These are phyloP conservation scores for Poeciliopsis occidentalis DNA, from an alignment of 2,113 vertebrate genomes.

Conservation along the genomic window DNA sequence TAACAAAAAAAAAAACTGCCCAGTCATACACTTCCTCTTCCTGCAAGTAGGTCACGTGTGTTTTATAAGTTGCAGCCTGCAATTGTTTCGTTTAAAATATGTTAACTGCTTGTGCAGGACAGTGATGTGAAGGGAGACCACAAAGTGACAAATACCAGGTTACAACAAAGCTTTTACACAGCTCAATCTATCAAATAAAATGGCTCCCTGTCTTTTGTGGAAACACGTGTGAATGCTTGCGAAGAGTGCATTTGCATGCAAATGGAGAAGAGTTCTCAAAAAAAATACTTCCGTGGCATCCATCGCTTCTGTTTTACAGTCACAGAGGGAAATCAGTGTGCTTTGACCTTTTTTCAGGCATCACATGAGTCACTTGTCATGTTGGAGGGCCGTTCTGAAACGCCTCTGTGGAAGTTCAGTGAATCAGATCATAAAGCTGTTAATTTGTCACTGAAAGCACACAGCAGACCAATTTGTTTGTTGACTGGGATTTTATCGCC, in stretches of 20 bases:
- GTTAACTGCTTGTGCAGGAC: not conserved
- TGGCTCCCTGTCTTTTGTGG: not conserved
- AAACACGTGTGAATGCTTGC: not conserved
- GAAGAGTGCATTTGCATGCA: constrained; percentile 2
- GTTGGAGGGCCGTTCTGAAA: not conserved
- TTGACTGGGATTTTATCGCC: not conserved
- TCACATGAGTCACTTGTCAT: not conserved
- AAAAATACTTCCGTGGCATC: not conserved
- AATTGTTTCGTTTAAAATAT: not conserved
- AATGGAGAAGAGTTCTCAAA: not conserved
- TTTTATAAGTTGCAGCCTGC: not conserved
- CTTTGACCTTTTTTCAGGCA: constrained; percentile 28
- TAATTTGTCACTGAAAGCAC: not conserved
- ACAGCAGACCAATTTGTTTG: not conserved
- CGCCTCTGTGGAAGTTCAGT: not conserved
- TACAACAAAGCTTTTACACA: not conserved
- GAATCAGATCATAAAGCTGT: not conserved
- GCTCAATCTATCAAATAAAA: not conserved
- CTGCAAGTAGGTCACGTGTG: not conserved
- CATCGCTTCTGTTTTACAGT: constrained; percentile 5
- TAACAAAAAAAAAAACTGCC: not conserved
- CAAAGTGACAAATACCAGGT: not conserved
- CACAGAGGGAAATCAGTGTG: not conserved
- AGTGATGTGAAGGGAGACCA: not conserved
- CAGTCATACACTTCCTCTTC: not conserved